phyloP scores from a whole-genome alignment of 1,140 invertebrate species.

The Cotesia chilonis region DNA sequence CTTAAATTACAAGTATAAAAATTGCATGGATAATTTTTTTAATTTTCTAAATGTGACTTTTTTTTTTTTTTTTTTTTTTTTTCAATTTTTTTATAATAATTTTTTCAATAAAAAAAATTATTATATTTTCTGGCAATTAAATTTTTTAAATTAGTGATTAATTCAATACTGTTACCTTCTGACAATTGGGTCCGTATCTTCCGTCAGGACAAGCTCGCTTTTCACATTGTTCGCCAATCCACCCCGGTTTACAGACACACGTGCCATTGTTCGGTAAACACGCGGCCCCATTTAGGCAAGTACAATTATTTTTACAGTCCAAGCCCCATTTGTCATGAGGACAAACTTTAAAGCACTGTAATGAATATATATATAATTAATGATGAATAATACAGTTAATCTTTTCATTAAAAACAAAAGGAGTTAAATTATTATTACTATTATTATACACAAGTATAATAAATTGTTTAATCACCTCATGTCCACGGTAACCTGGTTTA shows the following conservation, averaged over 20 bases:
- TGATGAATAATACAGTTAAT: too few relatives aligned
- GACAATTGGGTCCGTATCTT: slow-evolving; percentile 77
- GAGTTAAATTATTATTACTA: too few relatives aligned
- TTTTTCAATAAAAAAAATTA: too few relatives aligned
- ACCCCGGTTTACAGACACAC: slow-evolving; percentile 80
- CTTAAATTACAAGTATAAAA: too few relatives aligned
- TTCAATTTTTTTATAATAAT: too few relatives aligned
- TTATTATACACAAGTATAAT: background rate
- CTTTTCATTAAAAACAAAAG: background rate
- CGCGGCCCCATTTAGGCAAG: slow-evolving; percentile 79
- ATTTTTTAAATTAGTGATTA: slow-evolving; percentile 16
- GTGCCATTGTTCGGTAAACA: slow-evolving; percentile 76
- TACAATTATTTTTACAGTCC: slow-evolving; percentile 78
- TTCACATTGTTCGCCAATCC: slow-evolving; percentile 77
- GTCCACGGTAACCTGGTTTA: slow-evolving; percentile 77
- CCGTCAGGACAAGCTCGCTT: slow-evolving; percentile 73
- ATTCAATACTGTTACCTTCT: slow-evolving; percentile 54
- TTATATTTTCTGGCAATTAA: background rate
- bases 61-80: too few relatives aligned
- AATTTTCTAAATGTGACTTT: too few relatives aligned
- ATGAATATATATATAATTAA: slow-evolving; percentile 31
- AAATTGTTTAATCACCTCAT: slow-evolving; percentile 68
- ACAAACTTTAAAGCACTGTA: slow-evolving; percentile 81
- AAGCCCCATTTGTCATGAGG: slow-evolving; percentile 78
- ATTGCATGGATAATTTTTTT: too few relatives aligned